A percentile compares a stretch with the other conserved stretches of the same genome.
These are phyloP conservation scores for Cassiopea andromeda DNA, from an alignment of 30 jellyfish, hydroid and myxozoan genomes.

Conservation along the genomic window DNA sequence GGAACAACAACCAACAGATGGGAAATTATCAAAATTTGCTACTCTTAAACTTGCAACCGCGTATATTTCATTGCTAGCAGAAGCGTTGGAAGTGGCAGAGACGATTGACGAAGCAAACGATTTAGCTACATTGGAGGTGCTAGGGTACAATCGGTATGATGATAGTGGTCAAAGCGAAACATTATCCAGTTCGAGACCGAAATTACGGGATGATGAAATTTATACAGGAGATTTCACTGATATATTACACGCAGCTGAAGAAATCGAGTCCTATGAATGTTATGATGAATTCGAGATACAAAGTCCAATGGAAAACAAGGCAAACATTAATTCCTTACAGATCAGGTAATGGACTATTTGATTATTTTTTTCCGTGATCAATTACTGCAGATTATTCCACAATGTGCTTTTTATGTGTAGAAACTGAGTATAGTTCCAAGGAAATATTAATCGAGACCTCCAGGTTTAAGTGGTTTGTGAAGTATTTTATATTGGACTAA, in stretches of 20 bases:
- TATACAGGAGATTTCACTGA: conserved; percentile 53
- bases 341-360: not conserved
- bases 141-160: not conserved
- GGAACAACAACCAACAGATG: conserved; percentile 22
- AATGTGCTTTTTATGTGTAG: no score
- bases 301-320: not conserved
- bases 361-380: not conserved
- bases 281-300: not conserved
- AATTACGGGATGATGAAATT: conserved; percentile 47
- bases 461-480: no score
- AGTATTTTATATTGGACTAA: no score
- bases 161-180: not conserved
- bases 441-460: no score
- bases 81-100: conserved; percentile 29
- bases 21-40: conserved; percentile 40
- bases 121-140: not conserved
- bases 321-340: not conserved
- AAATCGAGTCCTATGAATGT: not conserved
- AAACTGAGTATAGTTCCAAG: no score
- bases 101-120: conserved; percentile 23
- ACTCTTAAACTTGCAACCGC: conserved; percentile 46
- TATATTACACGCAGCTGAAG: conserved; percentile 35
- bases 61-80: conserved; percentile 33
- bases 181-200: not conserved
- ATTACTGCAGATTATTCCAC: no score